Base-by-base conservation (phyloP, 2,888 invertebrate species). In the Acronicta psi region DNA sequence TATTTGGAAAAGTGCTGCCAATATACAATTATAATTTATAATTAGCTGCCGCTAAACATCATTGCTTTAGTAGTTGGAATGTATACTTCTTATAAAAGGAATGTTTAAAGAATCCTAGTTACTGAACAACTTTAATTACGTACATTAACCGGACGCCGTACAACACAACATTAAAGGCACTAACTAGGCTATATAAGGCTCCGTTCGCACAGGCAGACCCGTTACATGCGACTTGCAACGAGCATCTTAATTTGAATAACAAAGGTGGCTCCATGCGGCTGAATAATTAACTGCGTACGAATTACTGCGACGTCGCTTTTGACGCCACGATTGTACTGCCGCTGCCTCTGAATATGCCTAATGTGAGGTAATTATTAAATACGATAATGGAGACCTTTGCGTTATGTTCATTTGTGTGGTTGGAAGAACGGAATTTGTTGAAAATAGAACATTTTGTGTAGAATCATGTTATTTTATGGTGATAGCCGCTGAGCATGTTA, bases 231-330 rank as follows among this genome's bases (percentile, higher is more conserved):
- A 67, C 78, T 67, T 67, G 76, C 73, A 73, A 71, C 67, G 72
- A 75, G 76, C 76, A 66, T 75, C 78, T 78, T 83, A 75, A 89
- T 89, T 89, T 87, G 87, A 89, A 90, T 90, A 84, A 88, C 90
- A 90, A 90, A 90, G 89, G 86, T 82, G 76, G 75, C 78, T 80
- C 82, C 89, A 89, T 89, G 89, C 77, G 84, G 73, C 68, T 80
- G 89, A 89, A 90, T 90, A 90, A 89, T 89, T 85, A 87, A 83
- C 83, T 79, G 70, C 71, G 74, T 67, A 74, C 72, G 84, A 83
- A 83, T 85, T 83, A 84, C 80, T 80, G 37, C 55, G 49, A 45
- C 66, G 63, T 51, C 46, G 74, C 67, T 83, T 68, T 56, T 66
- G 77, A 77, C 54, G 60, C 45, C 40, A 47, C 56, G 57, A 58